phyloP scores from a whole-genome alignment of 2,888 invertebrate species.

The Tolmerus cingulatus region DNA sequence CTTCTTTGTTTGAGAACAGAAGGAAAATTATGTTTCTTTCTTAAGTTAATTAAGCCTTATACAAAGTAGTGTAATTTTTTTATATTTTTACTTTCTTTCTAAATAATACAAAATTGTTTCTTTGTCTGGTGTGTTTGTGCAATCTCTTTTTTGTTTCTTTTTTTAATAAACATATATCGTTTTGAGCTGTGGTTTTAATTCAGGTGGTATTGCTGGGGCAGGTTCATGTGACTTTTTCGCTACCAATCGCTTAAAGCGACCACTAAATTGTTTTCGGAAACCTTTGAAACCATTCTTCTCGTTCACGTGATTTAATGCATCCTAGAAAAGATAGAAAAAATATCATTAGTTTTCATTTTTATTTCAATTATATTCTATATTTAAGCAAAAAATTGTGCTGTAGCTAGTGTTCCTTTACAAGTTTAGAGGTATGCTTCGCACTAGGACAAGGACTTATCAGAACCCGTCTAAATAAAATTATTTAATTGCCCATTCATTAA shows the following conservation, averaged over 20 bases:
- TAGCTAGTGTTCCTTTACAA: neutral
- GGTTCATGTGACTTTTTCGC: constrained; percentile 84
- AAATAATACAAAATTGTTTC: constrained; percentile 29
- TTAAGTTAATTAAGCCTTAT: neutral
- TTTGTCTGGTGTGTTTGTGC: constrained; percentile 5
- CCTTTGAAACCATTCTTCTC: constrained; percentile 80
- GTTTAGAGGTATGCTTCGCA: neutral
- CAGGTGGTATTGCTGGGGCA: constrained; percentile 84
- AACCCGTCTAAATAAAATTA: neutral
- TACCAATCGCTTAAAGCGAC: constrained; percentile 84
- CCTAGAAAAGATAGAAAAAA: constrained; percentile 68
- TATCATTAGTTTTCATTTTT: neutral
- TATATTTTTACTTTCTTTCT: neutral
- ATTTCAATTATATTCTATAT: neutral
- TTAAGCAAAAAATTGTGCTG: neutral
- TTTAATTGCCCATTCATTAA: neutral
- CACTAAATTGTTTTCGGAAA: constrained; percentile 85
- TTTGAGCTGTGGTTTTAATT: constrained; percentile 86
- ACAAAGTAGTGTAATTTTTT: neutral
- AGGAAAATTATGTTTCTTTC: neutral
- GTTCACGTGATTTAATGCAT: constrained; percentile 77
- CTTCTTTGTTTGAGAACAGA: constrained; percentile 8
- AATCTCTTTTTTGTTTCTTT: constrained; percentile 54
- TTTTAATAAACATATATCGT: constrained; percentile 85
- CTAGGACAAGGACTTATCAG: neutral